Conservation (phyloP, 2,113 vertebrate species). For the Leptobrachium ailaonicum region DNA sequence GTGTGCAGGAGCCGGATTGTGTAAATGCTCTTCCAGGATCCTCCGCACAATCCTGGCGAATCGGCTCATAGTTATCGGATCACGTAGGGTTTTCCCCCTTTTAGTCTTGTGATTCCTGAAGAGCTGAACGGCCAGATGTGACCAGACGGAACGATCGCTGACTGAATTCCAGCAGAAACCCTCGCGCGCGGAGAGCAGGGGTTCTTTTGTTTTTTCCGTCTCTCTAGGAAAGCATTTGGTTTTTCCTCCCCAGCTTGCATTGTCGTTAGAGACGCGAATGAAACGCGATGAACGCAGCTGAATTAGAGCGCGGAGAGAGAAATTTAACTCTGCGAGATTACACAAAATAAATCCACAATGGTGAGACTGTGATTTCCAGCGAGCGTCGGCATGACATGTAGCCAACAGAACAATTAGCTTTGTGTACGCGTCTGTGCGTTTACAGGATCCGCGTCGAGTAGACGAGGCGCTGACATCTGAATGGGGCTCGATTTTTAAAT, state of each 20-base stretch:
- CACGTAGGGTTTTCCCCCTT: too few species aligned
- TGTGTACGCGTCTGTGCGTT: background rate
- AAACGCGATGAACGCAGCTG: background rate
- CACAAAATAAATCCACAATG: background rate
- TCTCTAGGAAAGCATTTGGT: background rate
- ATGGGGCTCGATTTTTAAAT: background rate
- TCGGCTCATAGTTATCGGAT: too few species aligned
- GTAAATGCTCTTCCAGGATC: too few species aligned
- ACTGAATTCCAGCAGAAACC: too few species aligned
- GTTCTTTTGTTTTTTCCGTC: background rate
- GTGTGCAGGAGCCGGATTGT: too few species aligned
- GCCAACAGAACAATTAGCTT: background rate
- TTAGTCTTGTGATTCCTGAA: too few species aligned
- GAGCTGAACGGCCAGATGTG: too few species aligned
- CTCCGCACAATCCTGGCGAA: too few species aligned
- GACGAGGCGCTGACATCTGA: too few species aligned
- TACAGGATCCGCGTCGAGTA: background rate
- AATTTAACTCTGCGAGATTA: background rate
- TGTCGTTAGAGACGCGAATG: background rate
- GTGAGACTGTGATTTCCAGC: background rate
- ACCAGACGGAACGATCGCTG: too few species aligned
- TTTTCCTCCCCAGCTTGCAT: background rate
- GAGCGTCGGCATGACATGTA: background rate
- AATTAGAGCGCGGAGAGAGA: background rate
- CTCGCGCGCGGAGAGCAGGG: too few species aligned